A percentile compares a stretch with the other conserved stretches of the same genome.
Conservation (phyloP, 2,888 invertebrate genomes). For the Malachius bipustulatus region DNA sequence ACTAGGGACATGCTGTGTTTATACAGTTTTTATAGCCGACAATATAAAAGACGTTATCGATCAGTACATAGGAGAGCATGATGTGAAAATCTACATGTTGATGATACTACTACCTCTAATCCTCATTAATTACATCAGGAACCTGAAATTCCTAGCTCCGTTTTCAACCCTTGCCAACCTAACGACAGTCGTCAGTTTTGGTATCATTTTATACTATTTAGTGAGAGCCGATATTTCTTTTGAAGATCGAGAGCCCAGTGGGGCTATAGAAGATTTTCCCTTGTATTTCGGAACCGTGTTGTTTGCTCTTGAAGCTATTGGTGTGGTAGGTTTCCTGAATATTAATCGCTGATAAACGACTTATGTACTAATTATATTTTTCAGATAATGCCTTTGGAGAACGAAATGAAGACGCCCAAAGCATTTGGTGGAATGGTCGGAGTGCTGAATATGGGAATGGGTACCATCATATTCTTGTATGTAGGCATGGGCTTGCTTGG, state of each 20-base stretch:
- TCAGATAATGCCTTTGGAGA: conserved; percentile 84
- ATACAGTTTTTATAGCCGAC: conserved; percentile 84
- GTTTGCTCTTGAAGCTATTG: conserved; percentile 77
- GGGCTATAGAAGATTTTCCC: conserved; percentile 48
- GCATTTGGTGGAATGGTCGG: conserved; percentile 70
- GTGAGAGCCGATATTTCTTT: conserved; percentile 49
- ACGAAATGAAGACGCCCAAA: conserved; percentile 83
- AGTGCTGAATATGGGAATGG: conserved; percentile 76
- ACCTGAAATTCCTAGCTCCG: conserved; percentile 68
- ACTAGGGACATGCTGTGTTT: conserved; percentile 92
- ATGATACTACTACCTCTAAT: conserved; percentile 60
- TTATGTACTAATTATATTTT: no score
- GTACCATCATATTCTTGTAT: conserved; percentile 70
- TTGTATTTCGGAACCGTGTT: conserved; percentile 83
- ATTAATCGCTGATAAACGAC: no score
- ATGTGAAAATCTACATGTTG: conserved; percentile 56
- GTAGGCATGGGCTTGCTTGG: conserved; percentile 84
- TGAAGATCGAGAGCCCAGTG: conserved; percentile 39
- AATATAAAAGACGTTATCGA: conserved; percentile 63
- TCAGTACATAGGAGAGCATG: conserved; percentile 40
- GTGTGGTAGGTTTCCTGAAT: conserved; percentile 48
- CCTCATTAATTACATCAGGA: conserved; percentile 58
- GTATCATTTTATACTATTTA: conserved; percentile 61
- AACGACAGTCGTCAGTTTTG: conserved; percentile 63
- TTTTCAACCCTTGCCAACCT: conserved; percentile 74